phyloP scores from a whole-genome alignment of 2,797 vertebrate species.

The Ispidina lecontei region DNA sequence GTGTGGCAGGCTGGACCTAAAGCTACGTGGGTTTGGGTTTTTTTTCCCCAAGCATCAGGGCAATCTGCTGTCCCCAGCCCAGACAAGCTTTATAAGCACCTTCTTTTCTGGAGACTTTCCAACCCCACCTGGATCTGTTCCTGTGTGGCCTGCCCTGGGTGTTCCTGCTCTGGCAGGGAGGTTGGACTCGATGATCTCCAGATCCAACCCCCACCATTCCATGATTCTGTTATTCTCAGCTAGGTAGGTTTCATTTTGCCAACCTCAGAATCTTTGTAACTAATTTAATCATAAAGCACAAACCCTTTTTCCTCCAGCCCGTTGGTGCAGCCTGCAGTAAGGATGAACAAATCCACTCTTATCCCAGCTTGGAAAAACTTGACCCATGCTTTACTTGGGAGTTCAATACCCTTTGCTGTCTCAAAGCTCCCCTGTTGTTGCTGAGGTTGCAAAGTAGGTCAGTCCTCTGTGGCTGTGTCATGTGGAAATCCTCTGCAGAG shows the following conservation, averaged over 20 bases:
- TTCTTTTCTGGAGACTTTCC: too few species aligned
- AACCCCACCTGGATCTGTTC: too few species aligned
- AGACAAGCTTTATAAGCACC: background rate
- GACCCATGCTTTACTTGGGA: background rate
- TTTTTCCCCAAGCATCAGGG: background rate
- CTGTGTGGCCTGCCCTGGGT: too few species aligned
- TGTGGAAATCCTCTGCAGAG: background rate
- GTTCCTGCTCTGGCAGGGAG: too few species aligned
- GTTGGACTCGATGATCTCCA: too few species aligned
- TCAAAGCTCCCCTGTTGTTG: background rate
- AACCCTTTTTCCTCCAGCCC: background rate
- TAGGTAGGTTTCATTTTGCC: background rate
- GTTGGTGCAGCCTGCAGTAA: background rate
- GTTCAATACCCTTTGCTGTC: background rate
- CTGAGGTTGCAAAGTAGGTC: slow-evolving; percentile 2
- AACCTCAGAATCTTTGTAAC: background rate
- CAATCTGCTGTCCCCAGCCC: background rate
- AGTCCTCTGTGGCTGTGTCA: background rate
- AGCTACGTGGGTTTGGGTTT: background rate
- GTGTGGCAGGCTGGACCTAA: background rate
- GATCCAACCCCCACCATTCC: too few species aligned
- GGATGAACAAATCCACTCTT: background rate
- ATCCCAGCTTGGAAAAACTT: background rate
- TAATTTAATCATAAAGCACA: background rate
- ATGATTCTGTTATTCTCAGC: background rate